Percentiles rank a stretch among this genome's conserved stretches.
Conservation (phyloP, 2,888 invertebrate genomes). For the Euphydryas editha region DNA sequence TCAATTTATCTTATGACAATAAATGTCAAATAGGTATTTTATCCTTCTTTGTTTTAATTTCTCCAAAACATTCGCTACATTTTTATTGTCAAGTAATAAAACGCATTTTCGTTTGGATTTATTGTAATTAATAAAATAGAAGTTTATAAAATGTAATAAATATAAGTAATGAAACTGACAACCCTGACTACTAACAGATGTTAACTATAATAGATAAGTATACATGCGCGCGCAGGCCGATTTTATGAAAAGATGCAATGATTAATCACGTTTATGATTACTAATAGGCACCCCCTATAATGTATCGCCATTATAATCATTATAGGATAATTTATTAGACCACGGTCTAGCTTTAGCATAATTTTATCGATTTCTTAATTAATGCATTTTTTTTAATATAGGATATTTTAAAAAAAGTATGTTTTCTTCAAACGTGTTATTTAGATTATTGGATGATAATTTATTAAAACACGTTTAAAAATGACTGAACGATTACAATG, state of each 20-base stretch:
- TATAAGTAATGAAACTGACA: slow-evolving; percentile 16
- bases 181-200: slow-evolving; percentile 25
- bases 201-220: slow-evolving; percentile 25
- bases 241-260: slow-evolving; percentile 29
- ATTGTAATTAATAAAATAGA: too few species aligned
- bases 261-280: slow-evolving; percentile 39
- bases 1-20: too few species aligned
- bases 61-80: too few species aligned
- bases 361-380: slow-evolving; percentile 23
- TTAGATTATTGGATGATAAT: not conserved
- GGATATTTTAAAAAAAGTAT: not conserved
- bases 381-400: slow-evolving; percentile 8
- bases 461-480: too few species aligned
- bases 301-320: slow-evolving; percentile 34
- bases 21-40: too few species aligned
- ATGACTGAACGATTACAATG: too few species aligned
- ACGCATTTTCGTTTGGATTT: too few species aligned
- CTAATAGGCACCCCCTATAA: slow-evolving; percentile 33
- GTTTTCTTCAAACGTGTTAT: not conserved
- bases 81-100: too few species aligned
- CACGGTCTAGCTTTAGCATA: slow-evolving; percentile 20
- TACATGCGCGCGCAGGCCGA: slow-evolving; percentile 20
- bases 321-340: slow-evolving; percentile 30
- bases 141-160: too few species aligned
- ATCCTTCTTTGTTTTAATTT: too few species aligned